Evolutionary conservation across 2,113 vertebrate genomes (phyloP), one percentile per base, ranked within the genome.

Genomic region (Anas platyrhynchos): DNA sequence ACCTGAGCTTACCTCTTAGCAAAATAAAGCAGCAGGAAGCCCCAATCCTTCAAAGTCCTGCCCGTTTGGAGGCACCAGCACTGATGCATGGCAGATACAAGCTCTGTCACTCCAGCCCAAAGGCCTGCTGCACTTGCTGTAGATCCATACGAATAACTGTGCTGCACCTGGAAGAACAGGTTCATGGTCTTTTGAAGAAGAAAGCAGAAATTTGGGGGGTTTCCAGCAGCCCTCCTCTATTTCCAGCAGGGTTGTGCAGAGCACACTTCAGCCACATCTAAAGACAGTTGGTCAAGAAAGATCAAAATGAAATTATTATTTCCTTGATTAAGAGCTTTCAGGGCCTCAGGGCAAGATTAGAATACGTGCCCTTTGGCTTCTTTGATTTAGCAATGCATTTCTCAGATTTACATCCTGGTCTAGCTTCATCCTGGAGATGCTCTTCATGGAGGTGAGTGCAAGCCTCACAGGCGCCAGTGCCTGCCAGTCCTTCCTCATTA

Each of bases 401-500:
- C 38, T 94, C 36, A 62, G 9, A 68, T 82, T 79, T 1, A 16
- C 59, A 67, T 81, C 66, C 71, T 65, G 32, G 52, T 82, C 65
- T 63, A 22, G 36, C 77, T 93, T 86, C 62, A 79, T 82, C 54
- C 78, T 87, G 0, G 1, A 92, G 76, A 69, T 62, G 31, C 18
- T 87, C 25, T 76, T 79, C 29, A 25, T 29, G 52, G 61, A 92
- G 67, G 77, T 44, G 66, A 65, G 21, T 36, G 62, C 62, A 93
- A 96, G 92, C 27, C 67, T 48, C 44, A 26, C 77, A 84, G 62
- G 17, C 48, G 89, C 77, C 52, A 31, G 54, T 68, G 91, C 61
- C 55, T 88, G 66, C 26, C 56, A 93, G 88, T 86, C 91, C 88
- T 88, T 75, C 63, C 66, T 92, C 81, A 72, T 83, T 88, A 86